Conservation (phyloP, 2,113 vertebrate genomes). For the Tichodroma muraria region DNA sequence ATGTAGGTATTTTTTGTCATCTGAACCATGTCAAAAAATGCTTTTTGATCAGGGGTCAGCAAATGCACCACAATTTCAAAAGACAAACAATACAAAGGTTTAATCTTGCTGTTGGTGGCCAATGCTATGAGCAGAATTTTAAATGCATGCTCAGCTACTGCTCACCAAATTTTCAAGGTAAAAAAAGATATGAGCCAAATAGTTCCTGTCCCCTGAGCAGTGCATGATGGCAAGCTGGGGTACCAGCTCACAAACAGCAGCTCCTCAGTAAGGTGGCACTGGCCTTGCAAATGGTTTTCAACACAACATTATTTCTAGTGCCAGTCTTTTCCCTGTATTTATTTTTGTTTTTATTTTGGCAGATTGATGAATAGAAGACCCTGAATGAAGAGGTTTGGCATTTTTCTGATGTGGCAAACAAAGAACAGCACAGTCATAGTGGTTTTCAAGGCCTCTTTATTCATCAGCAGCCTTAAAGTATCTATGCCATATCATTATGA, state of each 20-base stretch:
- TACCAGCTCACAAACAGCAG: not conserved
- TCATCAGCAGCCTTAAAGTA: slow-evolving; percentile 33
- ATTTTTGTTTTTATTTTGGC: not conserved
- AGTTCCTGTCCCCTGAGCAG: not conserved
- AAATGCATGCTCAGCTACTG: not conserved
- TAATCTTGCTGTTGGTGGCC: not conserved
- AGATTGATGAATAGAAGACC: slow-evolving; percentile 58
- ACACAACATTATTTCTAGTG: not conserved
- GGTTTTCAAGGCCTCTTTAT: slow-evolving; percentile 48
- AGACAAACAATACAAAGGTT: not conserved
- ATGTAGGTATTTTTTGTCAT: not conserved
- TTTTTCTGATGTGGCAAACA: slow-evolving; percentile 42
- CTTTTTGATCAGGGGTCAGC: not conserved
- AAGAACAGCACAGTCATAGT: not conserved
- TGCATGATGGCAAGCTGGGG: not conserved
- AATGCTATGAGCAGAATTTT: not conserved
- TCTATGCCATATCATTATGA: slow-evolving; percentile 17
- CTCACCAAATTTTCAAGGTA: not conserved
- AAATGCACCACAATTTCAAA: not conserved
- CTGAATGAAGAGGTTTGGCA: slow-evolving; percentile 56
- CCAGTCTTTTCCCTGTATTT: not conserved
- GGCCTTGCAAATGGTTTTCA: not conserved
- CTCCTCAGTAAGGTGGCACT: not conserved
- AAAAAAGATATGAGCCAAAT: not conserved
- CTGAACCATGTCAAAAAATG: not conserved